Base-by-base conservation (phyloP, 1,140 invertebrate species). In the Temnothorax nylanderi region DNA sequence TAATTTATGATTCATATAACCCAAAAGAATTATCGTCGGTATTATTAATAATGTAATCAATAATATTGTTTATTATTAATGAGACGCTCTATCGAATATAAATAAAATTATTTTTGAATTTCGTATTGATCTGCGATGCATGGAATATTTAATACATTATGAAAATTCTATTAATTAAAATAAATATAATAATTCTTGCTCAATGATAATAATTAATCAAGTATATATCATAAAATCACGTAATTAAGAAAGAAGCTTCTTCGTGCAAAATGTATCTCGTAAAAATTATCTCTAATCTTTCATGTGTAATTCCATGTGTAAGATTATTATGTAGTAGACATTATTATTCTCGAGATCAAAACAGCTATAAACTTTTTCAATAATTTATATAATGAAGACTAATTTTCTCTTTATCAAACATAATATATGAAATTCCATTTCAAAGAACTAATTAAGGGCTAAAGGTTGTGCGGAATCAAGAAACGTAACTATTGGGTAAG, bases 371-470 rank as follows among this genome's bases (percentile, higher is more conserved):
- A 26, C 34, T 69, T 41, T 41, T 47, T 32, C 32, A 69, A 37
- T 49, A 37, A 80, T 69, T 54, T 11, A 80, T 26, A 80, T 32
- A 71, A 54, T 16, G 34, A 8, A 3, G 5, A 41, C n/a, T 4
- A n/a, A 44, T 37, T 69, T 7, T 2, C 41, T 8, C n/a, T 47
- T 26, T 69, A 11, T 37, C 47, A 32, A 4, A 69, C 34, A 4
- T 47, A 67, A 54, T 69, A 54, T 41, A 65, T 26, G 8, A 78
- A 37, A 81, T 41, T 81, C 21, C 16, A 81, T 81, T 81, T 81
- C 44, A 41, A 41, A 34, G 51, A n/a, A 34, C 47, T 37, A 81
- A 81, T 81, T 81, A 37, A 13, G 34, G 16, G 21, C 41, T 34
- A 69, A 56, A 32, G 64, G 34, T 69, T 21, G n/a, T 21, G n/a